These are phyloP conservation scores for Leucoptera coffeella DNA, from an alignment of 2,888 invertebrate species.

Conservation along the genomic window DNA sequence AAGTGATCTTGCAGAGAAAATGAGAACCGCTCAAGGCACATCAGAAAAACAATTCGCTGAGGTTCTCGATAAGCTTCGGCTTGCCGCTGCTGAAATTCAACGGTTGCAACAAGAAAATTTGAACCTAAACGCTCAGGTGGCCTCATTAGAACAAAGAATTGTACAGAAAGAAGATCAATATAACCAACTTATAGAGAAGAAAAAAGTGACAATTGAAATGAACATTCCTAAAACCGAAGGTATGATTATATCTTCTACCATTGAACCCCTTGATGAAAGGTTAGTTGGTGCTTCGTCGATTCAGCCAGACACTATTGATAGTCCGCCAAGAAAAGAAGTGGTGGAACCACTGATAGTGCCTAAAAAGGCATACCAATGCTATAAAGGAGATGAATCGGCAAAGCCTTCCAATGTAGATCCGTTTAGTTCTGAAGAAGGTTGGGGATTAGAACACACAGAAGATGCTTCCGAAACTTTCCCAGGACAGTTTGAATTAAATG, in stretches of 20 bases:
- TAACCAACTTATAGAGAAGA: conserved; percentile 26
- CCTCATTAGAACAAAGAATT: too few relatives aligned
- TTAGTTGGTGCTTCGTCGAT: conserved; percentile 15
- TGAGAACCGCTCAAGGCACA: conserved; percentile 17
- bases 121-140: too few relatives aligned
- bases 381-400: conserved; percentile 17
- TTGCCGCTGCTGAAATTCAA: conserved; percentile 12
- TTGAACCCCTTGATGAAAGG: conserved; percentile 24
- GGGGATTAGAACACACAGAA: conserved; percentile 30
- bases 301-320: conserved; percentile 14
- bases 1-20: conserved; percentile 18
- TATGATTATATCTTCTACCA: conserved; percentile 38
- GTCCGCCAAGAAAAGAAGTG: conserved; percentile 12
- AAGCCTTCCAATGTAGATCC: conserved; percentile 18
- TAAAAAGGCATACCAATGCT: conserved; percentile 50
- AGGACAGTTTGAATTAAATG: conserved; percentile 48
- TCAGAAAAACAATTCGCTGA: conserved; percentile 22
- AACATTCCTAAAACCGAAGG: conserved; percentile 47
- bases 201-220: conserved; percentile 37
- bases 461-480: conserved; percentile 17
- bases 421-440: conserved; percentile 39
- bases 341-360: conserved; percentile 35
- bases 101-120: too few relatives aligned
- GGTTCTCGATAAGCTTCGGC: conserved; percentile 19
- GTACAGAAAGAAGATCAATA: conserved; percentile 31